These are phyloP conservation scores for Dasypus novemcinctus DNA, from an alignment of 2,113 vertebrate genomes.

Conservation along the genomic window DNA sequence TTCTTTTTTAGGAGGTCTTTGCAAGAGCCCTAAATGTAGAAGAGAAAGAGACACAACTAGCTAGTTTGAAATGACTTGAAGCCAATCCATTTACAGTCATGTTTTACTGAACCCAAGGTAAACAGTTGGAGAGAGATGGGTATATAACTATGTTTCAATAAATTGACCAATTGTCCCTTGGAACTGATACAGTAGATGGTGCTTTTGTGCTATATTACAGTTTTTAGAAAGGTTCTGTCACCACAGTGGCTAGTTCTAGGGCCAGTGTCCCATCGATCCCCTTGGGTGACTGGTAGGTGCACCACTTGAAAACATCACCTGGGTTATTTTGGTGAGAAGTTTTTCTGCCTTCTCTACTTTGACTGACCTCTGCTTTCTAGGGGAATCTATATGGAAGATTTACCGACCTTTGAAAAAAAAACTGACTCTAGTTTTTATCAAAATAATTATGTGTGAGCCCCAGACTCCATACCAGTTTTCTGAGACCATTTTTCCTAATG, in stretches of 20 bases:
- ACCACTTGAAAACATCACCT: neutral
- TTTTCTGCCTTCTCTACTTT: slow-evolving; percentile 26
- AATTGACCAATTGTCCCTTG: neutral
- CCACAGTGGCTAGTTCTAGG: neutral
- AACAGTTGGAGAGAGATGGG: neutral
- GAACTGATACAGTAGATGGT: slow-evolving; percentile 57
- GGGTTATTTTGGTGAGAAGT: neutral
- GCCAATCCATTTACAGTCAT: neutral
- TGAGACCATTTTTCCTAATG: neutral
- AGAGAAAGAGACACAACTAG: neutral
- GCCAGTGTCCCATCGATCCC: neutral
- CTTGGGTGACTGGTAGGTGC: neutral
- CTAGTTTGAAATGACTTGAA: slow-evolving; percentile 11
- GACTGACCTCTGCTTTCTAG: slow-evolving; percentile 26
- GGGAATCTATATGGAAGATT: neutral
- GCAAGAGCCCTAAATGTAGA: slow-evolving; percentile 12
- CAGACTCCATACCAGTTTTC: neutral
- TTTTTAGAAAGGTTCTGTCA: slow-evolving; percentile 5
- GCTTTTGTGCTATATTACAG: slow-evolving; percentile 50
- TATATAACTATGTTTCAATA: neutral
- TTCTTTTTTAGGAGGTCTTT: slow-evolving; percentile 32
- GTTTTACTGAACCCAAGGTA: slow-evolving; percentile 8
- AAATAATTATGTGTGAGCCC: neutral
- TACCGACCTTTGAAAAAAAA: neutral
- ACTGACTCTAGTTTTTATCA: slow-evolving; percentile 8